A percentile compares a stretch with the other conserved stretches of the same genome.
These are phyloP conservation scores for Zootermopsis nevadensis DNA, from an alignment of 2,888 invertebrate species.

Conservation along the genomic window DNA sequence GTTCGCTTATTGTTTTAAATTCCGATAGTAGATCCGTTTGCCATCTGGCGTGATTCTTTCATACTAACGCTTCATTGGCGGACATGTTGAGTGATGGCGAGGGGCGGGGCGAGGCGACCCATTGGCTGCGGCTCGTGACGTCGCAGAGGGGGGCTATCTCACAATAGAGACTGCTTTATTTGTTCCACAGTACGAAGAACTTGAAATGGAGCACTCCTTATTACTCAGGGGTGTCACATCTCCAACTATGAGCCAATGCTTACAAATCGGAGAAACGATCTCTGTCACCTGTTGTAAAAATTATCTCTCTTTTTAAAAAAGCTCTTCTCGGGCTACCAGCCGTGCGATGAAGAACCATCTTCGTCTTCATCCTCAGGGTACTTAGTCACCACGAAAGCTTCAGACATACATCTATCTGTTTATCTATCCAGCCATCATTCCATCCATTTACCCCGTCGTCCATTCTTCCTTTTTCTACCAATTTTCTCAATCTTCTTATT, in stretches of 20 bases:
- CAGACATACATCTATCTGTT: too few species aligned
- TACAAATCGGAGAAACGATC: too few species aligned
- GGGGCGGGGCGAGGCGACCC: conserved; percentile 21
- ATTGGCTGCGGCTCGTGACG: conserved; percentile 19
- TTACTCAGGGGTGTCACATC: conserved; percentile 10
- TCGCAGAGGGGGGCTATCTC: not conserved
- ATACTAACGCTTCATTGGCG: conserved; percentile 12
- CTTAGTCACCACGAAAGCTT: too few species aligned
- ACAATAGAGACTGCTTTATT: conserved; percentile 21
- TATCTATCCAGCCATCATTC: not conserved
- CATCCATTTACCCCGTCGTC: not conserved
- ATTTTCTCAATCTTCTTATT: not conserved
- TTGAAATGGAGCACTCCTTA: conserved; percentile 30
- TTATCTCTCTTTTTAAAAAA: too few species aligned
- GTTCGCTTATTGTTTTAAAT: too few species aligned
- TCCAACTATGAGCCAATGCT: too few species aligned
- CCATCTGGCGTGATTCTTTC: conserved; percentile 5
- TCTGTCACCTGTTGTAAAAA: too few species aligned
- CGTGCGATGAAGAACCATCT: too few species aligned
- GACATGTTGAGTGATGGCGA: conserved; percentile 18
- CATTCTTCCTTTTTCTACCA: too few species aligned
- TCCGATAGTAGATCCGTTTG: not conserved
- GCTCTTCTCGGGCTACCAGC: too few species aligned
- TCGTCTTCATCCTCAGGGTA: too few species aligned
- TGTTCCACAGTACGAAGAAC: conserved; percentile 26